Evolutionary conservation across 2,888 invertebrate species (phyloP), one percentile per base, ranked within the genome.

Genomic region (Chorisops tibialis): DNA sequence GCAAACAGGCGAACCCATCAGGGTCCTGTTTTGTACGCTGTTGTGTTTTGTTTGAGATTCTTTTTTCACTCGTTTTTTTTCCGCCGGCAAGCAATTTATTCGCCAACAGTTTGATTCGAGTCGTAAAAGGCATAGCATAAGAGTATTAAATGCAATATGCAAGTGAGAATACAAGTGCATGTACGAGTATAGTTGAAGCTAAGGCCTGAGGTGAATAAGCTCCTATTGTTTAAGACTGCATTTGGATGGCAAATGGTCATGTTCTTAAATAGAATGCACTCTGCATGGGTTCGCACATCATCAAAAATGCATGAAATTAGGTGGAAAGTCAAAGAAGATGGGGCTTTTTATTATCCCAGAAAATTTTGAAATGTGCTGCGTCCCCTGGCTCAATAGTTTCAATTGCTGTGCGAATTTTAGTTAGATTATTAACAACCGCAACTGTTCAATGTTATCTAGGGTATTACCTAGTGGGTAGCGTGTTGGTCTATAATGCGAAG

Each of bases 251-350:
- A 30, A 50, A 50, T 48, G 22, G 48, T 22, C 18, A 22, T 19
- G 12, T 48, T 22, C 48, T 48, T 48, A 22, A 48, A 12, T 3
- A 22, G 9, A 22, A 12, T 12, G 48, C 6, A 48, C 48, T 22
- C 48, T 12, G n/a, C 12, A 48, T 48, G 35, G 16, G n/a, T 50
- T 50, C 35, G 50, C 50, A 50, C 12, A 50, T 50, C 2, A 50
- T 50, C 50, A 50, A 50, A 50, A 50, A 50, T 50, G 12, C 35
- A 50, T 50, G 50, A 30, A 50, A 50, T 50, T 16, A 30, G 37
- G 50, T 50, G 35, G 50, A 50, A 50, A 35, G 50, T 50, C 50
- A 35, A 30, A n/a, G 18, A 50, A 35, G 16, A 50, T 21, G 48
- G 48, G 12, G 6, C 22, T 35, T 50, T 50, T 50, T 50, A 35